A percentile compares a stretch with the other conserved stretches of the same genome.
Conservation (phyloP, 2,113 vertebrate genomes). For the Xyrauchen texanus region DNA sequence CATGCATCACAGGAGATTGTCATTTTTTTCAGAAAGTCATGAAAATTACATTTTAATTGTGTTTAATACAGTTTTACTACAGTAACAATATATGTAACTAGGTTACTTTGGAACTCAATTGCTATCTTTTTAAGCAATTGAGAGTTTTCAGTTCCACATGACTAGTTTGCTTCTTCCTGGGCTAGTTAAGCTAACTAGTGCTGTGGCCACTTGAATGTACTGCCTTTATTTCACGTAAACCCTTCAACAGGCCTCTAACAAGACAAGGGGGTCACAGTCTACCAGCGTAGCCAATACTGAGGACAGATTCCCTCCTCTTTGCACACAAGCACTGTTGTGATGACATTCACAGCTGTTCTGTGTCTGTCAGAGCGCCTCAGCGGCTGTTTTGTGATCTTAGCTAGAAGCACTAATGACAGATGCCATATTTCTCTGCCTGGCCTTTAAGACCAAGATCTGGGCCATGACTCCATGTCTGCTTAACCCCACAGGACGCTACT, state of each 20-base stretch:
- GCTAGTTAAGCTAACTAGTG: not conserved
- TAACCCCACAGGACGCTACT: conserved; percentile 58
- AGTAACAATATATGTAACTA: no score
- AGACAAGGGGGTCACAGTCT: conserved; percentile 57
- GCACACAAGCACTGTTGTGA: conserved; percentile 56
- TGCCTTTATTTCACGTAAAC: conserved; percentile 57
- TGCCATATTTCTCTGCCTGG: conserved; percentile 49
- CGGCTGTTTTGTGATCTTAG: conserved; percentile 47
- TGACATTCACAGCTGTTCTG: conserved; percentile 74
- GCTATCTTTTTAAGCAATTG: no score
- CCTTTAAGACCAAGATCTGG: conserved; percentile 52
- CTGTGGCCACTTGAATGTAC: conserved; percentile 20
- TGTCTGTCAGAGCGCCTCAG: conserved; percentile 60
- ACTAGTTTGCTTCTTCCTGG: not conserved
- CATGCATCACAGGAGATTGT: no score
- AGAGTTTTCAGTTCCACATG: not conserved
- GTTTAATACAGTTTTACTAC: no score
- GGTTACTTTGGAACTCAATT: no score
- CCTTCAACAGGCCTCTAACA: conserved; percentile 64
- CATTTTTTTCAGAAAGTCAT: no score
- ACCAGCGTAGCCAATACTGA: conserved; percentile 49
- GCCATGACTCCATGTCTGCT: conserved; percentile 61
- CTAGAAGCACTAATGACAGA: conserved; percentile 63
- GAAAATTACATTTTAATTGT: no score
- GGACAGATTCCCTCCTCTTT: conserved; percentile 44